Evolutionary conservation across 2,797 vertebrate genomes (phyloP), one percentile per base, ranked within the genome.

Genomic region (Calcarius lapponicus): DNA sequence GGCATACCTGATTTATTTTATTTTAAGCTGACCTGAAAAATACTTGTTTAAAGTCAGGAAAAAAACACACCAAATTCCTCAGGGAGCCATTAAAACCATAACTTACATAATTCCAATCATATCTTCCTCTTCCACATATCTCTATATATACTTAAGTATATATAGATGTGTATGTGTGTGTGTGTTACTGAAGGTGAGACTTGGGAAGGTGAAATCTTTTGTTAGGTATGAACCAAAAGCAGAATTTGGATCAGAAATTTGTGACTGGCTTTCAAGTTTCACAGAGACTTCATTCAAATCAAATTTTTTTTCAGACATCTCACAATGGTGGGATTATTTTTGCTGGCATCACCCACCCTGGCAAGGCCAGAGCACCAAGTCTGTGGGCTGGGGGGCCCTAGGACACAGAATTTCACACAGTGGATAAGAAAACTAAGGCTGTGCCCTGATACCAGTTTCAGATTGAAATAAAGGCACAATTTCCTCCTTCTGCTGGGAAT

Each of bases 11-110:
- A 53, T 78, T 75, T 50, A 81, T 92, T 93, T 92, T 69, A 86
- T 93, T 95, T 93, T 80, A 90, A 91, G 50, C n/a, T 2, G 6
- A 86, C 60, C 82, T 71, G 50, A 84, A 92, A 94, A 88, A 48
- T 34, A 17, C 14, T 56, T 91, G 31, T 66, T 64, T 82, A 69
- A 86, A 75, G 78, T 72, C 6, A 56, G 32, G 14, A 14, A 58
- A 67, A 50, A 40, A 1, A 2, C 6, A 3, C 17, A 58, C 15
- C 4, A 22, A 60, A 72, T 38, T 88, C 79, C 78, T 76, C 22
- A 72, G 61, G 47, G 92, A 91, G 15, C 53, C 43, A 79, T 93
- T 94, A 94, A 90, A 95, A 74, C 21, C 8, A 11, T 43, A 87
- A 85, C 40, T 93, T 88, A 83, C 22, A 72, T 60, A 65, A 93